A percentile compares a stretch with the other conserved stretches of the same genome.
Evolutionary conservation across 2,113 vertebrate species (phyloP).

Genomic region (Ceyx melanurus): DNA sequence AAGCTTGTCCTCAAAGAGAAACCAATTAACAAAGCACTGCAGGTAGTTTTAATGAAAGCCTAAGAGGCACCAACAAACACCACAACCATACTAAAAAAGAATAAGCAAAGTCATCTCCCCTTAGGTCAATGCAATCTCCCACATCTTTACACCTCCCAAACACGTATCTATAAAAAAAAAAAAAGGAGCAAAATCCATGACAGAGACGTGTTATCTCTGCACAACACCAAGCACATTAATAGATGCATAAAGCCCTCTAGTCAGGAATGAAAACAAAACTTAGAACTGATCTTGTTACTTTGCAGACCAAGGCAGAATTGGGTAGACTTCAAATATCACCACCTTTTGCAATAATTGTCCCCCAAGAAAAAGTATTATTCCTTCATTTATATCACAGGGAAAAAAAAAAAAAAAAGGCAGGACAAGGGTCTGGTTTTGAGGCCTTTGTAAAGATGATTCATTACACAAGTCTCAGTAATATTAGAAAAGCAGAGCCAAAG

Average conservation of each 20-base stretch:
- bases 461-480: no score
- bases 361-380: no score
- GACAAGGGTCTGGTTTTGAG: no score
- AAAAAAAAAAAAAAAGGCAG: no score
- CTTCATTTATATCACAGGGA: no score
- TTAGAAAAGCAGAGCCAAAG: no score
- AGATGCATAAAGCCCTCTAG: background rate
- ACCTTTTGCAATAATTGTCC: no score
- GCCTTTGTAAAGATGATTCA: no score
- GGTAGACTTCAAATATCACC: no score
- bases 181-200: background rate
- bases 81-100: background rate
- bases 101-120: background rate
- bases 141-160: background rate
- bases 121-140: background rate
- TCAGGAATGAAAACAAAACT: background rate
- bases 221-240: background rate
- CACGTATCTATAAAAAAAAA: background rate
- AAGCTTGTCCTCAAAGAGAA: background rate
- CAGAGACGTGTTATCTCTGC: background rate
- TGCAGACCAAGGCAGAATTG: no score
- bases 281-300: no score
- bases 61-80: background rate
- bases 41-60: background rate
- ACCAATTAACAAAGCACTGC: background rate